Percentiles rank a stretch among this genome's conserved stretches.
These are phyloP conservation scores for Danio choprae DNA, from an alignment of 2,797 vertebrate genomes.

Conservation along the genomic window DNA sequence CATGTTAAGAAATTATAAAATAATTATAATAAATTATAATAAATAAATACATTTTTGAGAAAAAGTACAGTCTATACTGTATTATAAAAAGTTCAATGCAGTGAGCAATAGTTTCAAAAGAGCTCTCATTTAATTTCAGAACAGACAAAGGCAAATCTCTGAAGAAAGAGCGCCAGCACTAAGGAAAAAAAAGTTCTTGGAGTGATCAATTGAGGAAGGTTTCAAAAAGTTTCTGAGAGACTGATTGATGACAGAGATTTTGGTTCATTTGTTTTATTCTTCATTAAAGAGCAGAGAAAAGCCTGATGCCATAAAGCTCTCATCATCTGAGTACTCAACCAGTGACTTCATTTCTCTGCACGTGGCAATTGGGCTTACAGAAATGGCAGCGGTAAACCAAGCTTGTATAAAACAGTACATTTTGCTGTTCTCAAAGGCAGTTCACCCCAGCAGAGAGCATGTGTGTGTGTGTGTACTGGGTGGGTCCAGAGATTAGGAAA, in stretches of 20 bases:
- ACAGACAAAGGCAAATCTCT: not conserved
- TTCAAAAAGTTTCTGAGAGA: not conserved
- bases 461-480: slow-evolving; percentile 13
- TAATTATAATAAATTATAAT: too few species aligned
- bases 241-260: slow-evolving; percentile 28
- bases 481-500: slow-evolving; percentile 22
- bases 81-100: not conserved
- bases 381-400: slow-evolving; percentile 31
- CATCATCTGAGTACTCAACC: slow-evolving; percentile 17
- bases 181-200: not conserved
- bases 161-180: not conserved
- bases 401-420: slow-evolving; percentile 9
- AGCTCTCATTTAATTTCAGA: not conserved
- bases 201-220: not conserved
- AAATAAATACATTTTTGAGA: not conserved
- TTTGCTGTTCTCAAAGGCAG: not conserved
- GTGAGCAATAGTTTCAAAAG: not conserved
- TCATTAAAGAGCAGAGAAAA: slow-evolving; percentile 38
- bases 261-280: slow-evolving; percentile 21
- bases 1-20: not conserved
- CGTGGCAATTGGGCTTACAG: slow-evolving; percentile 20
- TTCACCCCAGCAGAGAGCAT: slow-evolving; percentile 17
- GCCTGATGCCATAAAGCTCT: slow-evolving; percentile 21
- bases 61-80: not conserved
- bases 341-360: slow-evolving; percentile 26